These are phyloP conservation scores for Esox masquinongy DNA, from an alignment of 2,797 vertebrate species.

Conservation along the genomic window DNA sequence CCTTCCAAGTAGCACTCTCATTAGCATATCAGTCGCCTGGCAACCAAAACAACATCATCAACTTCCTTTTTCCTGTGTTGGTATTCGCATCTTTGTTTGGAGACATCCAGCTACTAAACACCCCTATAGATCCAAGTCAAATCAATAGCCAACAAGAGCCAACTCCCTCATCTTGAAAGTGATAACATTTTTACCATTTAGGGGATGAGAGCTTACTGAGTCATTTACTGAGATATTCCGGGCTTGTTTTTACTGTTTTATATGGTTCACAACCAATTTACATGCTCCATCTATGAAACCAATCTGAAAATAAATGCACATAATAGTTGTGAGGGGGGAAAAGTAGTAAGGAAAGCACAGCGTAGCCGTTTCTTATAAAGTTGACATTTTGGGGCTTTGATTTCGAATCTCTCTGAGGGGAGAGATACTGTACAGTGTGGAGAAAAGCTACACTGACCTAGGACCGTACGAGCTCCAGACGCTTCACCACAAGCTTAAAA, in stretches of 20 bases:
- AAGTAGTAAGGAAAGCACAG: too few species aligned
- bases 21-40: conserved; percentile 75
- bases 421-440: neutral
- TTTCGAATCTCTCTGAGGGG: neutral
- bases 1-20: conserved; percentile 67
- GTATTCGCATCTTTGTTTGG: neutral
- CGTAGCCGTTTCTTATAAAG: neutral
- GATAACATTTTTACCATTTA: neutral
- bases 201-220: neutral
- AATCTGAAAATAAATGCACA: too few species aligned
- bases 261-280: neutral
- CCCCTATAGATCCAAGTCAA: neutral
- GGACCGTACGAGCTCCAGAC: neutral
- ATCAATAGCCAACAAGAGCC: neutral
- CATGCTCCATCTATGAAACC: neutral
- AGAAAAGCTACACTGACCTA: neutral
- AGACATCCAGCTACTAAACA: conserved; percentile 3
- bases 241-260: neutral
- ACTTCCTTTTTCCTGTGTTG: conserved; percentile 25
- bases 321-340: too few species aligned
- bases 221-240: neutral
- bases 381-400: neutral
- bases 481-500: neutral
- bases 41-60: conserved; percentile 62
- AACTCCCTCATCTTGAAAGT: neutral